Conservation (phyloP, 2,113 vertebrate genomes). For the Progne subis region DNA sequence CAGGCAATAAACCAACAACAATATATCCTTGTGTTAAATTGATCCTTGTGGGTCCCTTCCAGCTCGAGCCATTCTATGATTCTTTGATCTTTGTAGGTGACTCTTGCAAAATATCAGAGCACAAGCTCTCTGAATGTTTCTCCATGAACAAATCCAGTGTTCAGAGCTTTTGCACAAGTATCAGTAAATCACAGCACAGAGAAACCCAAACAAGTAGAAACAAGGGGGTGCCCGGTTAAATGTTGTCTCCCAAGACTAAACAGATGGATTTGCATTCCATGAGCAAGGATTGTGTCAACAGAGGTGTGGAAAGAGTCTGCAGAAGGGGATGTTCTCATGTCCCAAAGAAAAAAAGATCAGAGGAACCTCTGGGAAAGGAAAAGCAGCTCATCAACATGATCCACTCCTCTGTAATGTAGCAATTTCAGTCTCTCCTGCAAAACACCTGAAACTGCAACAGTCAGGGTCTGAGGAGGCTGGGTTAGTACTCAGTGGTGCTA, state of each 20-base stretch:
- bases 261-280: not conserved
- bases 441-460: not conserved
- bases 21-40: not conserved
- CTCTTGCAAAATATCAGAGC: conserved; percentile 35
- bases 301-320: not conserved
- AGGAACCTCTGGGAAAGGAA: not conserved
- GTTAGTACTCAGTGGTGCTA: not conserved
- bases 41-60: not conserved
- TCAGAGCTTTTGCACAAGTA: conserved; percentile 1
- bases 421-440: not conserved
- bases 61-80: not conserved
- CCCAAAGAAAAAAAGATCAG: not conserved
- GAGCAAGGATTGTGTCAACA: not conserved
- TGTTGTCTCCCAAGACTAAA: not conserved
- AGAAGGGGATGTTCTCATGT: not conserved
- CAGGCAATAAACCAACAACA: conserved; percentile 16
- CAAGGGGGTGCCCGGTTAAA: not conserved
- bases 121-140: conserved; percentile 16
- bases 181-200: conserved; percentile 8
- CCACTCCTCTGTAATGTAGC: not conserved
- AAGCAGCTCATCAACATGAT: not conserved
- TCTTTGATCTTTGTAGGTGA: not conserved
- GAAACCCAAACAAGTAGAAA: not conserved
- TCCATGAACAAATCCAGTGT: conserved; percentile 30
- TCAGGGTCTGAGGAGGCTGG: not conserved